phyloP scores from a whole-genome alignment of 2,888 invertebrate species.

The Habroteleia sp. region DNA sequence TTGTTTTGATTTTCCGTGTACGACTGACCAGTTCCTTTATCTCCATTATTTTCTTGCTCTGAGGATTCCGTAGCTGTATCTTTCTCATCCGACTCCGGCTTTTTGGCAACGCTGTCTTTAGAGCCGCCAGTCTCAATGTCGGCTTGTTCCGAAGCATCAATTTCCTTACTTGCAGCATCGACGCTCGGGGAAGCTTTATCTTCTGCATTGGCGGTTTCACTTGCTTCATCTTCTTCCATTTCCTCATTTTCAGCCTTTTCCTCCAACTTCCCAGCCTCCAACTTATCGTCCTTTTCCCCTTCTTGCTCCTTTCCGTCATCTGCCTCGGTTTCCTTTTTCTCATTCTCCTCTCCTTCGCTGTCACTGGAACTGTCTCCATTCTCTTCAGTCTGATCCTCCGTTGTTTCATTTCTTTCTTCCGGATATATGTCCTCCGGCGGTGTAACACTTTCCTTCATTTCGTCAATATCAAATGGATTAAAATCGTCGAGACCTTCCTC shows the following conservation, averaged over 20 bases:
- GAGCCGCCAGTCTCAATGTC: constrained; percentile 79
- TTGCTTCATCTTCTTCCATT: constrained; percentile 63
- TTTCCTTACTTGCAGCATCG: constrained; percentile 77
- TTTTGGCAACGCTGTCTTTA: constrained; percentile 75
- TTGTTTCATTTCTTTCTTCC: constrained; percentile 79
- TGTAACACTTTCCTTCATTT: constrained; percentile 84
- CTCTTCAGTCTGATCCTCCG: constrained; percentile 81
- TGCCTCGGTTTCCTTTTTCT: constrained; percentile 75
- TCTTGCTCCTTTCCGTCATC: constrained; percentile 73
- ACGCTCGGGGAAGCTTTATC: constrained; percentile 74
- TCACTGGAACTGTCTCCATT: constrained; percentile 63
- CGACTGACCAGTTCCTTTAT: constrained; percentile 88
- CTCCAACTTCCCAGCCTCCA: constrained; percentile 66
- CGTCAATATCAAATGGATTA: constrained; percentile 93
- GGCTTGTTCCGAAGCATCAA: constrained; percentile 82
- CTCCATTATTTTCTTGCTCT: constrained; percentile 82
- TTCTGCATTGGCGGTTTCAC: constrained; percentile 80
- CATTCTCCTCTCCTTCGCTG: constrained; percentile 40
- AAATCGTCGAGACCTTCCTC: constrained; percentile 85
- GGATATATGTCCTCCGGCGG: constrained; percentile 73
- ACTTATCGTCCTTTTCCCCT: constrained; percentile 70
- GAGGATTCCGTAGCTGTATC: constrained; percentile 58
- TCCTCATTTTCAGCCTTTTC: constrained; percentile 68
- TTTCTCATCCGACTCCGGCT: constrained; percentile 77
- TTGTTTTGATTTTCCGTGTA: constrained; percentile 87